Percentiles rank a stretch among this genome's conserved stretches.
Conservation (phyloP, 2,888 invertebrate species). For the Meiosimyza decipiens region DNA sequence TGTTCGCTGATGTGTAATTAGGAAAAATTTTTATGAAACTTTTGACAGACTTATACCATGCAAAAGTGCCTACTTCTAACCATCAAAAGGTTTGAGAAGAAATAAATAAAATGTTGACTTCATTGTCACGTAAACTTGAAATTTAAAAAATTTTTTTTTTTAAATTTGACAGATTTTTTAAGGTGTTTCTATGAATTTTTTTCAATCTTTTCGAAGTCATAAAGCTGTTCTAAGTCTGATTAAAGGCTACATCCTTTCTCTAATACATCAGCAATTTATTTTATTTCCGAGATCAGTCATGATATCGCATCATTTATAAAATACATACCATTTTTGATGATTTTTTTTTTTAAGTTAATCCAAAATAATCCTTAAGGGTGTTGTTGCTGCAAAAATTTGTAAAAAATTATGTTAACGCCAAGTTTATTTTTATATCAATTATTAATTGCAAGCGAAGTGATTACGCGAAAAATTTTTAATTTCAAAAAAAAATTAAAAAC, state of each 20-base stretch:
- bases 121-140: no score
- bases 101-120: no score
- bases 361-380: conserved; percentile 28
- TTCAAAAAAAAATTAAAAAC: conserved; percentile 6
- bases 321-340: conserved; percentile 33
- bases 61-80: no score
- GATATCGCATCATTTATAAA: background rate
- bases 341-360: conserved; percentile 40
- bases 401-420: background rate
- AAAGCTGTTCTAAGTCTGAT: no score
- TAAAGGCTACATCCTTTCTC: conserved; percentile 53
- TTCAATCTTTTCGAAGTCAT: no score
- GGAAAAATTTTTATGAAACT: no score
- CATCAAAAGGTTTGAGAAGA: no score
- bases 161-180: no score
- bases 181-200: no score
- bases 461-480: conserved; percentile 4
- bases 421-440: background rate
- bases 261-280: conserved; percentile 33
- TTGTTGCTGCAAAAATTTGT: conserved; percentile 19
- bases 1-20: no score
- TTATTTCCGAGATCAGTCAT: background rate
- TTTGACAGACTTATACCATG: no score
- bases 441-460: background rate
- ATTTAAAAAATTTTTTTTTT: no score